A percentile compares a stretch with the other conserved stretches of the same genome.
Evolutionary conservation across 2,113 vertebrate genomes (phyloP).

Genomic region (Rostratula benghalensis): DNA sequence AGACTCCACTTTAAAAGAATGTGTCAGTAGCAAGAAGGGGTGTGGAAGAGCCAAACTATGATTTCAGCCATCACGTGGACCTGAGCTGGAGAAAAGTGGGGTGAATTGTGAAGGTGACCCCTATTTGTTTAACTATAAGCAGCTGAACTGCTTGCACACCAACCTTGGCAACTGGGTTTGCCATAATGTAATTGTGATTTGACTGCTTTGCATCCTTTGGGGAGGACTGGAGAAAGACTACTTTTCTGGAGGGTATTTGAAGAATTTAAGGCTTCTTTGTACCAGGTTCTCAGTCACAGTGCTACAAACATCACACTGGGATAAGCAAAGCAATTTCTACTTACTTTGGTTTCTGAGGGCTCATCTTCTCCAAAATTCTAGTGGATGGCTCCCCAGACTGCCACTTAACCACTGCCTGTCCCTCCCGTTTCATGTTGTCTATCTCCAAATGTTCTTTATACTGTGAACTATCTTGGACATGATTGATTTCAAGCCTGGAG

Average conservation of each 20-base stretch:
- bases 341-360: neutral
- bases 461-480: neutral
- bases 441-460: neutral
- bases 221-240: neutral
- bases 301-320: neutral
- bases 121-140: neutral
- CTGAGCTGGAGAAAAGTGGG: neutral
- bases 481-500: neutral
- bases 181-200: neutral
- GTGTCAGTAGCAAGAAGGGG: neutral
- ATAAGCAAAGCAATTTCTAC: neutral
- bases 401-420: neutral
- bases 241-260: neutral
- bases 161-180: neutral
- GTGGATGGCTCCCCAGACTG: neutral
- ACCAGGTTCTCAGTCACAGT: neutral
- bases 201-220: neutral
- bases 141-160: neutral
- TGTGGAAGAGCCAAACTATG: neutral
- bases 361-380: neutral
- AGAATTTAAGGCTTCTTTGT: neutral
- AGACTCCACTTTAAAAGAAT: neutral
- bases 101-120: neutral
- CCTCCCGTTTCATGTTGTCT: neutral
- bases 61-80: neutral